A percentile compares a stretch with the other conserved stretches of the same genome.
Evolutionary conservation across 2,113 vertebrate species (phyloP).

Genomic region (Crotophaga sulcirostris): DNA sequence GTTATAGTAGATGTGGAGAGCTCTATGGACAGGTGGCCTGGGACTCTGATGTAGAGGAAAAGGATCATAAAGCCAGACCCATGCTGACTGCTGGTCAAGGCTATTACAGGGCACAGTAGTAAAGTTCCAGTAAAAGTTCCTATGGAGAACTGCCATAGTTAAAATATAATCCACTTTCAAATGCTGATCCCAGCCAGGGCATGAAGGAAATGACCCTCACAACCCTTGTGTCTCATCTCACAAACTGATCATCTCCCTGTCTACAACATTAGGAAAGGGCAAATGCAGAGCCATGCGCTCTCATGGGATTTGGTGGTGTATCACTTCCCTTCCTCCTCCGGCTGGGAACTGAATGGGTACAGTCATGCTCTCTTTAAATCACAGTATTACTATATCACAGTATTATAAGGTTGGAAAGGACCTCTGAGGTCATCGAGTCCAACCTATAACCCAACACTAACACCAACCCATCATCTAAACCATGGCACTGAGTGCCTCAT

Average conservation of each 20-base stretch:
- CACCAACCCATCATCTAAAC: too few species aligned
- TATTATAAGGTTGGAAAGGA: too few species aligned
- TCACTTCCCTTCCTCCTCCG: background rate
- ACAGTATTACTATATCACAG: too few species aligned
- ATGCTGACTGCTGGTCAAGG: slow-evolving; percentile 58
- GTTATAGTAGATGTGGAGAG: slow-evolving; percentile 37
- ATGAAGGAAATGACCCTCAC: background rate
- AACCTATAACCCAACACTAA: too few species aligned
- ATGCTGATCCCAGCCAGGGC: background rate
- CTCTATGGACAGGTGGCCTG: slow-evolving; percentile 60
- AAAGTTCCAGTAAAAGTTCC: slow-evolving; percentile 20
- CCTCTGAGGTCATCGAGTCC: too few species aligned
- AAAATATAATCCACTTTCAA: background rate
- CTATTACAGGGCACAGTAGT: slow-evolving; percentile 53
- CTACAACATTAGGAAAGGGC: background rate
- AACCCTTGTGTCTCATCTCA: background rate
- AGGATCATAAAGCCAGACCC: slow-evolving; percentile 38
- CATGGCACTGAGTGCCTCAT: too few species aligned
- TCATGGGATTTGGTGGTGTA: fast-evolving
- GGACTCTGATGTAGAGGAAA: slow-evolving; percentile 52
- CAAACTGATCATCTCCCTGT: background rate
- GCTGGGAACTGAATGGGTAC: background rate
- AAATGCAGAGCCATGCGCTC: fast-evolving
- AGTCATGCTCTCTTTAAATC: background rate
- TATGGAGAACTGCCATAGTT: slow-evolving; percentile 38